Evolutionary conservation across 2,113 vertebrate genomes (phyloP), one percentile per base, ranked within the genome.

Genomic region (Lathamus discolor): DNA sequence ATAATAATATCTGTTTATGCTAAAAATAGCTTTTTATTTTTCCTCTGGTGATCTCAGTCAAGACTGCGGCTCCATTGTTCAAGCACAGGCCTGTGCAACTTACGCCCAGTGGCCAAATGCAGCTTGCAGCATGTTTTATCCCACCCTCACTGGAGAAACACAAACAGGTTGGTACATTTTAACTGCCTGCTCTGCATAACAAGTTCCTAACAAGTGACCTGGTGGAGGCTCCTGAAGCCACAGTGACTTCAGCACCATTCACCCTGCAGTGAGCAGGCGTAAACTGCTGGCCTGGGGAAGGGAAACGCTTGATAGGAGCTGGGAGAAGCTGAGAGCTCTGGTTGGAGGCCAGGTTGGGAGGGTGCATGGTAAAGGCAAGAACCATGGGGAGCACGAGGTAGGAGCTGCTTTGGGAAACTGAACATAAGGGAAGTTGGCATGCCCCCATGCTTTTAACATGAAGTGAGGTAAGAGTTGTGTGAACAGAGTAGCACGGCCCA

Each of bases 81-180:
- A 90, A 91, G 91, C 70, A 83, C 39, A 55, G 84, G n/a, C 91
- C 74, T 94, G 87, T 11, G 22, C 54, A 76, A 61, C 57, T 81
- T 54, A 49, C 0, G 0, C 76, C 67, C 79, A 13, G 29, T 3
- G 7, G 77, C 66, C 55, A 87, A 67, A 63, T 4, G 49, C 68
- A 90, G 94, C 64, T 83, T 16, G 59, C 72, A 90, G 87, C 83
- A 29, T 5, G 39, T 84, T 94, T 64, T 87, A 68, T 51, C 74
- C 66, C 66, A 15, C 87, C 89, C 66, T 23, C 37, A 2, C 37
- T 2, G 1, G 41, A 79, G 57, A 70, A 3, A 4, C 41, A 54
- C n/a, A 46, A 62, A 69, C 64, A 55, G 68, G 86, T 39, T 55
- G 35, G 54, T 59, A 70, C 76, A 35, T 74, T 81, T 72, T 86